Base-by-base conservation (phyloP, 64 coral and sea anemone genomes). In the Catalaphyllia jardinei region DNA sequence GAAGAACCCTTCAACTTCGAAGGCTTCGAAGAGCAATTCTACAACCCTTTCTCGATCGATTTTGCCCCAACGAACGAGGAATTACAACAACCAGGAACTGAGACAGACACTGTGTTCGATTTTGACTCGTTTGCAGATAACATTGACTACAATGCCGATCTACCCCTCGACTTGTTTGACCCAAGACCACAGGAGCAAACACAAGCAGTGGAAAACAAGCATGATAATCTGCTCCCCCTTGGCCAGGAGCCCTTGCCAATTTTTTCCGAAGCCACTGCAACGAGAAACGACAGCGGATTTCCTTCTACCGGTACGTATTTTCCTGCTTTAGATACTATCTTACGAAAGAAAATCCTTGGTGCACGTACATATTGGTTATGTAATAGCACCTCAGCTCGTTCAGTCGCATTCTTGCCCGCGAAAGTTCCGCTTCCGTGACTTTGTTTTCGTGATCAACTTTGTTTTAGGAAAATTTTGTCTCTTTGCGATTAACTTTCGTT, bases 41-140 rank as follows among this genome's bases (percentile, higher is more conserved):
- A 90, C 67, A 88, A 96, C 59, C 91, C 95, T 15, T 93, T 71
- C 81, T 96, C 88, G 55, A 79, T 87, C 28, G 83, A 92, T 52
- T 83, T 91, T 33, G 9, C 73, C 0, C 46, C 87, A 33, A 83
- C 79, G 73, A 88, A 89, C 60, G 65, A 71, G 51, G 83, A 87
- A 62, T 60, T 88, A 11, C 72, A 86, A 60, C 25, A 77, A 29
- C 55, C 78, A 31, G 75, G 28, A 13, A 54, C 72, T 60, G 80
- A 90, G 1, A 20, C 75, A 22, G 94, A 91, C 22, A 20, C 89
- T 14, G 61, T 22, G 50, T 79, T 92, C 29, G 83, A 92, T 38
- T 46, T 92, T 28, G 94, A 90, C 4, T 73, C 91, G 10, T 74
- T 93, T 18, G 60, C 88, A 12, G 46, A 72, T 20, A 86, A 87